Evolutionary conservation across 2,113 vertebrate species (phyloP).

Genomic region (Tinamus guttatus): DNA sequence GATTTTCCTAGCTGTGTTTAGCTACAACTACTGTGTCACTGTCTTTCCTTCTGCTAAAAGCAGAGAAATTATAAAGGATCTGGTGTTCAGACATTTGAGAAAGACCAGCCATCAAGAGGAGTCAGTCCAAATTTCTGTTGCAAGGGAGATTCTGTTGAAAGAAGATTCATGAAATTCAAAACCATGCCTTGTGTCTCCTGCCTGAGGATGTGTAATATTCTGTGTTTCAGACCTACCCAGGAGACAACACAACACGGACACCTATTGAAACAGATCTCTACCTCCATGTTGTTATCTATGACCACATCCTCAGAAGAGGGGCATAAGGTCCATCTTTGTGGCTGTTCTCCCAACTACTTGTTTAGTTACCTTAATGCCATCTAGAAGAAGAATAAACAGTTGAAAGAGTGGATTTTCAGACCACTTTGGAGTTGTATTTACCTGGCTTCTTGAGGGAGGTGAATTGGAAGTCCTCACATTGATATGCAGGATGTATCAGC

Average conservation of each 20-base stretch:
- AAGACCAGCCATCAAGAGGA: background rate
- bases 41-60: background rate
- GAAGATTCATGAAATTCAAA: background rate
- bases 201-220: background rate
- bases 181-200: background rate
- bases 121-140: background rate
- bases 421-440: background rate
- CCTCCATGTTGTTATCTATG: slow-evolving; percentile 84
- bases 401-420: background rate
- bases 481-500: background rate
- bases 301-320: slow-evolving; percentile 81
- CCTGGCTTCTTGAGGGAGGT: background rate
- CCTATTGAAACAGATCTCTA: slow-evolving; percentile 82
- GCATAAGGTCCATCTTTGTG: slow-evolving; percentile 35
- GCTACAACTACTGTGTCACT: background rate
- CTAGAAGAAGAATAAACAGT: slow-evolving; percentile 2
- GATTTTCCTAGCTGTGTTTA: background rate
- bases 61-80: background rate
- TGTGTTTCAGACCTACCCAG: slow-evolving; percentile 78
- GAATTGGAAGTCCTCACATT: background rate
- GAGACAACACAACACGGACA: slow-evolving; percentile 79
- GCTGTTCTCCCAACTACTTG: background rate
- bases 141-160: background rate
- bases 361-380: background rate
- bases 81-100: rapidly evolving